A percentile compares a stretch with the other conserved stretches of the same genome.
phyloP scores from a whole-genome alignment of 2,113 vertebrate genomes.

The Datnioides undecimradiatus region DNA sequence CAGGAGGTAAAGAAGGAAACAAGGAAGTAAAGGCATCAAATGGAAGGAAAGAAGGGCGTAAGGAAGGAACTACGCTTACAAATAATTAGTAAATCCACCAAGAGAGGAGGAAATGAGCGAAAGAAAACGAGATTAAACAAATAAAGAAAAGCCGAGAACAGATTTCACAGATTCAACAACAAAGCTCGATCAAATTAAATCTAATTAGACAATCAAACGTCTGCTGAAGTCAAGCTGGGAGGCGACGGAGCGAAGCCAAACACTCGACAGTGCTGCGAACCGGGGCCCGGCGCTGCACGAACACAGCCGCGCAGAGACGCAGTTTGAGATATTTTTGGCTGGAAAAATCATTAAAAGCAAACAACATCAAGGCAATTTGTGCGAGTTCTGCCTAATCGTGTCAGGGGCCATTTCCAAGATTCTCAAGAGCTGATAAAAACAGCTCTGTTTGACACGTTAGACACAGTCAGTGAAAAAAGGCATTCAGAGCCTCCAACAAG shows the following conservation, averaged over 20 bases:
- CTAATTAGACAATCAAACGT: not conserved
- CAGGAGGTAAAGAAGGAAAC: not conserved
- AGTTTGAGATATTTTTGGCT: conserved; percentile 30
- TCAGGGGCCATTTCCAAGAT: conserved; percentile 1
- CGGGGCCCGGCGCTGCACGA: not conserved
- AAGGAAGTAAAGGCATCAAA: not conserved
- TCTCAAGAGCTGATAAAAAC: not conserved
- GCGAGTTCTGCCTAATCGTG: not conserved
- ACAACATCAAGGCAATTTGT: conserved; percentile 1
- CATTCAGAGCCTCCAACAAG: not conserved
- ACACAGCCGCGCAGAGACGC: not conserved
- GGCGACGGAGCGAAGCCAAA: not conserved
- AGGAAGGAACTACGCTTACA: too few relatives aligned
- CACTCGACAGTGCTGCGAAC: not conserved
- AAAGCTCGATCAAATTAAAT: not conserved
- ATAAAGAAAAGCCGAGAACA: too few relatives aligned
- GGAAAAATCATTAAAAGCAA: conserved; percentile 5
- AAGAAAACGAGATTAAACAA: not conserved
- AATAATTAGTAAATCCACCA: not conserved
- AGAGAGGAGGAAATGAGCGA: not conserved
- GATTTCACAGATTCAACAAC: not conserved
- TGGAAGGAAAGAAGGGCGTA: not conserved
- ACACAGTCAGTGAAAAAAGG: not conserved
- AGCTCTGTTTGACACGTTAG: conserved; percentile 4
- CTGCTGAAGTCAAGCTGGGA: not conserved